These are phyloP conservation scores for Porphyrio hochstetteri DNA, from an alignment of 2,113 vertebrate genomes.

Conservation along the genomic window DNA sequence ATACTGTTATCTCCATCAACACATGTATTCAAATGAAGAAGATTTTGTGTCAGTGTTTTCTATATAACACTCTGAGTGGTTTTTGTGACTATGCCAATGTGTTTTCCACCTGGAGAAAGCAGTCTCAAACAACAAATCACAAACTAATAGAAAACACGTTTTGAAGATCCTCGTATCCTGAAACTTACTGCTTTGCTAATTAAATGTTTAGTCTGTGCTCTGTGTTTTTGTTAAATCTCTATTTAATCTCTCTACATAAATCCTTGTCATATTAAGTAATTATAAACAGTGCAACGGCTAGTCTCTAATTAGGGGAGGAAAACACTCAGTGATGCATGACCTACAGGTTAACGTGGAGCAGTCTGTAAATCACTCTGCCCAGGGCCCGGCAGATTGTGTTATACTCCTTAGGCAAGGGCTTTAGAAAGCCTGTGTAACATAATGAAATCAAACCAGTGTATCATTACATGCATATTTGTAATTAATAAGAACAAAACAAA, in stretches of 20 bases:
- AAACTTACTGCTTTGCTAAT: background rate
- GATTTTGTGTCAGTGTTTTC: background rate
- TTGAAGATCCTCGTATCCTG: background rate
- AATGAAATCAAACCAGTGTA: constrained; percentile 44
- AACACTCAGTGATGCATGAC: constrained; percentile 39
- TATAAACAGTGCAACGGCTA: constrained; percentile 47
- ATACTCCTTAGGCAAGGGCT: background rate
- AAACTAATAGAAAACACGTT: background rate
- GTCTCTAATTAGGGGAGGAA: constrained; percentile 59
- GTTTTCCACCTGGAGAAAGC: background rate
- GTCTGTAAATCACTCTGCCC: constrained; percentile 40
- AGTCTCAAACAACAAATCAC: background rate
- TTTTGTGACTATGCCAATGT: background rate
- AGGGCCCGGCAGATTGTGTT: constrained; percentile 27
- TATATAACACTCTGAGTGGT: background rate
- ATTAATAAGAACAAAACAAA: constrained; percentile 43
- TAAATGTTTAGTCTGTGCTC: background rate
- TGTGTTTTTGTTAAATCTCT: constrained; percentile 50
- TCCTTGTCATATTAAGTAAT: constrained; percentile 51
- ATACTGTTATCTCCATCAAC: background rate
- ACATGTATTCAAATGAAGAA: background rate
- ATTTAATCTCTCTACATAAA: constrained; percentile 26
- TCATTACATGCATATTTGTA: constrained; percentile 35
- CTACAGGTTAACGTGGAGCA: constrained; percentile 39
- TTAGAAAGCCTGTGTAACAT: background rate